Evolutionary conservation across 2,113 vertebrate species (phyloP).

Genomic region (Suncus etruscus): DNA sequence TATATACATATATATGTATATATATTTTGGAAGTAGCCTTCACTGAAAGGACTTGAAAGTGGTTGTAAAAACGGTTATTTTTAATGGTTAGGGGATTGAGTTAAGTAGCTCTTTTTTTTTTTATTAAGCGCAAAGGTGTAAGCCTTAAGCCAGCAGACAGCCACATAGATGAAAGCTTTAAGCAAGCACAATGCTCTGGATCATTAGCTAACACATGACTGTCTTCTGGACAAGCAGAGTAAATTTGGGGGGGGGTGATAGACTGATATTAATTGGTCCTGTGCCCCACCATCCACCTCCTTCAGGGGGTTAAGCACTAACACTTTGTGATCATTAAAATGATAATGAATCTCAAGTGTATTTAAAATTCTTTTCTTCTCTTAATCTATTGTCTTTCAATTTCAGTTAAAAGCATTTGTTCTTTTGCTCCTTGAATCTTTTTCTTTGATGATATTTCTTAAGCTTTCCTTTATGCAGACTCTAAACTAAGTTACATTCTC

Average conservation of each 20-base stretch:
- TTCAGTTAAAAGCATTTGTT: not conserved
- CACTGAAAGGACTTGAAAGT: conserved; percentile 67
- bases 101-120: conserved; percentile 39
- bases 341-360: conserved; percentile 16
- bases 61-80: conserved; percentile 58
- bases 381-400: not conserved
- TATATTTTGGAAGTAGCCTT: conserved; percentile 54
- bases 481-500: not conserved
- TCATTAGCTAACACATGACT: conserved; percentile 41
- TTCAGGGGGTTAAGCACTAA: not conserved
- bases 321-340: not conserved
- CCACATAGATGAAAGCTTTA: conserved; percentile 29
- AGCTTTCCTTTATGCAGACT: not conserved
- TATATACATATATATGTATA: not conserved
- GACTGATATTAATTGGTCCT: not conserved
- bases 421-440: not conserved
- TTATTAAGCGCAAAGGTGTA: conserved; percentile 67
- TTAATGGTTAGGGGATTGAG: conserved; percentile 55
- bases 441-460: not conserved
- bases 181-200: not conserved
- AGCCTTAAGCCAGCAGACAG: conserved; percentile 52
- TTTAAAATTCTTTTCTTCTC: not conserved
- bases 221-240: not conserved
- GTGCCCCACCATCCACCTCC: accelerated
- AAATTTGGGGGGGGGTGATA: not conserved